Evolutionary conservation across 2,888 invertebrate species (phyloP).

Genomic region (Oithona nana): DNA sequence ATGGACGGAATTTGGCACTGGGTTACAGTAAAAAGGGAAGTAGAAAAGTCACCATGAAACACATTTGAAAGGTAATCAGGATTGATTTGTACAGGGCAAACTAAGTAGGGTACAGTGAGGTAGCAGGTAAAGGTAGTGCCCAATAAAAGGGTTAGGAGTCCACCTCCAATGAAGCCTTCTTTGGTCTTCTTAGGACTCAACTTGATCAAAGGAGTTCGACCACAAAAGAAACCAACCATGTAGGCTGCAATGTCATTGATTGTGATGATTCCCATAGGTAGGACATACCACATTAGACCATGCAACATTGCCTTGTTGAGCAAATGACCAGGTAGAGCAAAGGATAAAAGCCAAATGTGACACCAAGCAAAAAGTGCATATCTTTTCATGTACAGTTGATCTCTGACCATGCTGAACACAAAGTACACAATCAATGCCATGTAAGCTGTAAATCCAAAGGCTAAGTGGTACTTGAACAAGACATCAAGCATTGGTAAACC

Average conservation of each 20-base stretch:
- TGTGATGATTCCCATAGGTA: conserved; percentile 1
- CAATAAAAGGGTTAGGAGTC: not conserved
- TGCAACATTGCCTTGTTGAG: not conserved
- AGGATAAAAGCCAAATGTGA: not conserved
- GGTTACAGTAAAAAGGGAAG: not conserved
- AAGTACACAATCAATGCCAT: not conserved
- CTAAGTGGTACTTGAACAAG: not conserved
- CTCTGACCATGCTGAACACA: not conserved
- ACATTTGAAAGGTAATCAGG: not conserved
- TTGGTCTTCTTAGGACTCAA: conserved; percentile 12
- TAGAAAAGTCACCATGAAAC: not conserved
- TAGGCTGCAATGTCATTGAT: conserved; percentile 9
- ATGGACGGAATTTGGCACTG: not conserved
- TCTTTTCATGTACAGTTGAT: not conserved
- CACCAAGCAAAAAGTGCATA: not conserved
- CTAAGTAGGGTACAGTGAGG: not conserved
- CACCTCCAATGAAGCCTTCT: conserved; percentile 10
- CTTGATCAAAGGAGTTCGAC: not conserved
- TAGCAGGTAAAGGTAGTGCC: not conserved
- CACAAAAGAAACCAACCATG: conserved; percentile 5
- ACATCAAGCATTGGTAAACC: not conserved
- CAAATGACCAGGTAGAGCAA: not conserved
- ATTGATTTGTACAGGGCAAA: not conserved
- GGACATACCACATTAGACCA: conserved; percentile 1
- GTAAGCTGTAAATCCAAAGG: not conserved